Evolutionary conservation across 2,797 vertebrate species (phyloP), one percentile per base, ranked within the genome.

Genomic region (Megalops cyprinoides): DNA sequence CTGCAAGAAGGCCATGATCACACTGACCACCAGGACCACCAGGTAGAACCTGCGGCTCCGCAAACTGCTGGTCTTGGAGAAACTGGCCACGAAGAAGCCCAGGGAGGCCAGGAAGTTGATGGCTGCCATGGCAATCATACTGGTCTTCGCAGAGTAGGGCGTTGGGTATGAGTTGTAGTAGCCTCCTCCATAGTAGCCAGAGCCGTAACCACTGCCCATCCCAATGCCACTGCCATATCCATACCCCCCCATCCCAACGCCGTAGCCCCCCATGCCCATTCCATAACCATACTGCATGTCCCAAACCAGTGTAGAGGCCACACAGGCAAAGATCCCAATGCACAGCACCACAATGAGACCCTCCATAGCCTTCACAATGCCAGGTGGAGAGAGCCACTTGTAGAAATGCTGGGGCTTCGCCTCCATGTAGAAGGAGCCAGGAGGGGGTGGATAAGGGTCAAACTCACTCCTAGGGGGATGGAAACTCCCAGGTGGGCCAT

Each of bases 281-380:
- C 93, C 20, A 0, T 90, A 42, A 0, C 93, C 94, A 0, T 97
- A 97, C 78, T 93, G 93, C 58, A 95, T 94, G 23, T 97, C 95
- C 97, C 97, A 97, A 75, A 96, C 95, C 78, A 97, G 81, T 0
- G 97, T 97, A 73, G 97, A 97, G 0, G 96, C 96, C 73, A 97
- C 95, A 0, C 91, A 96, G 84, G 94, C 96, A 0, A 97, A 97
- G 81, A 96, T 94, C 76, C 95, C 86, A 8, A 97, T 85, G 74
- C 95, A 96, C 58, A 97, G 92, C 74, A 97, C 86, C 5, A 91
- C 77, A 0, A 93, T 86, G 0, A 83, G n/a, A 14, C 65, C 95
- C 83, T 94, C 89, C 88, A 97, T 91, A 39, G 89, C 90, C 80
- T 94, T 92, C 78, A 96, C 91, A 0, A 96, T 91, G 0, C 96